Evolutionary conservation across 2,113 vertebrate genomes (phyloP).

Genomic region (Spermophilus dauricus): DNA sequence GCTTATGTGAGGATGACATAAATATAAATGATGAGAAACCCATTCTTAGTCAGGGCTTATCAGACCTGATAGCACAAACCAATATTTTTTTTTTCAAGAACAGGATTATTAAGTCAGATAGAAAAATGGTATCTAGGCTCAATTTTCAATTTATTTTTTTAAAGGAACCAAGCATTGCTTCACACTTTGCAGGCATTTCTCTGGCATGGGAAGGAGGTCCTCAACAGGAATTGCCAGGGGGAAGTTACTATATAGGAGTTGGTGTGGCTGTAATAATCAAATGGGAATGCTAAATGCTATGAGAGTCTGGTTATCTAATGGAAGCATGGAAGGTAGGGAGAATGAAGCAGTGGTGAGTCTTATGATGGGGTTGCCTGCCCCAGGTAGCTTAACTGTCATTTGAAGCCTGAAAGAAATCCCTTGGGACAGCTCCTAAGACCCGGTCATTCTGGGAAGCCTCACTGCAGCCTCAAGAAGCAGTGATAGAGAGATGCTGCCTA

Average conservation of each 20-base stretch:
- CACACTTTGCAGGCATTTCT: background rate
- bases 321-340: background rate
- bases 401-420: background rate
- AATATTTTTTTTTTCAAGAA: conserved; percentile 43
- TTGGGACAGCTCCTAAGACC: conserved; percentile 8
- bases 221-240: background rate
- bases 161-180: background rate
- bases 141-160: conserved; percentile 65
- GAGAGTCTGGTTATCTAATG: background rate
- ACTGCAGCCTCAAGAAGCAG: conserved; percentile 27
- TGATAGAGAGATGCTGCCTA: background rate
- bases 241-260: background rate
- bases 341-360: conserved; percentile 15
- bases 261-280: background rate
- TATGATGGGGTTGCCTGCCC: background rate
- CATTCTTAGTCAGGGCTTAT: conserved; percentile 63
- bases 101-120: conserved; percentile 72
- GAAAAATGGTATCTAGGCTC: conserved; percentile 62
- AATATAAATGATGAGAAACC: conserved; percentile 61
- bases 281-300: background rate
- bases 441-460: conserved; percentile 16
- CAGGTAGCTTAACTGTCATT: conserved; percentile 45
- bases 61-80: conserved; percentile 58
- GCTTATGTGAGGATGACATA: conserved; percentile 59
- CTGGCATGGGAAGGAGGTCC: background rate